These are phyloP conservation scores for Chaetorhynchus papuensis DNA, from an alignment of 2,113 vertebrate species.

Conservation along the genomic window DNA sequence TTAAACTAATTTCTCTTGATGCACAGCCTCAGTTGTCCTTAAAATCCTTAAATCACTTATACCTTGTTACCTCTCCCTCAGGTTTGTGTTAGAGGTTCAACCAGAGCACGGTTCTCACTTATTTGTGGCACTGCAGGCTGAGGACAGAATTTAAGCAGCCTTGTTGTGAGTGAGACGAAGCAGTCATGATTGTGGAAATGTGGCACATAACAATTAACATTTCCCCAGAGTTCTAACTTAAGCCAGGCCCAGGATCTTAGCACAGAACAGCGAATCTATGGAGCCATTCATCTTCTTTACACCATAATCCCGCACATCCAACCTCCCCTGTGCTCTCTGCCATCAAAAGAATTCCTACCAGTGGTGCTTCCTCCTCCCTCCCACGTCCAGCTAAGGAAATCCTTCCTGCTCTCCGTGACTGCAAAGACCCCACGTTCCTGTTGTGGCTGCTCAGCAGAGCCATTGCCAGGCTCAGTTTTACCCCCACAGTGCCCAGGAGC, in stretches of 20 bases:
- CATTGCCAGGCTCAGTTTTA: background rate
- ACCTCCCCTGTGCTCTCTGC: background rate
- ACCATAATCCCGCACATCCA: rapidly evolving
- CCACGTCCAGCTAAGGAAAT: background rate
- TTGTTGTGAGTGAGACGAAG: background rate
- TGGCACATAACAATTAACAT: background rate
- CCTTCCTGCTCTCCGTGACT: background rate
- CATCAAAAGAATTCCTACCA: background rate
- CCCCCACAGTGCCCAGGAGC: background rate
- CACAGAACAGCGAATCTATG: background rate
- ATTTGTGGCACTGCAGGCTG: background rate
- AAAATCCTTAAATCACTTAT: background rate
- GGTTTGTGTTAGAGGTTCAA: background rate
- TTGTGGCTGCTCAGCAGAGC: background rate
- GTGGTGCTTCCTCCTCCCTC: background rate
- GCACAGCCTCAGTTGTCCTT: background rate
- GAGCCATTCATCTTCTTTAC: background rate
- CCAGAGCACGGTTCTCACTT: background rate
- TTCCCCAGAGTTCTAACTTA: background rate
- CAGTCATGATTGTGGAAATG: background rate
- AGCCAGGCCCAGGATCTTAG: background rate
- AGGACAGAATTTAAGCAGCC: background rate
- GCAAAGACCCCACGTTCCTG: background rate
- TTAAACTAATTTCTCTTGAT: background rate
- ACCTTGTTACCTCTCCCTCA: background rate